These are phyloP conservation scores for Lophochroa leadbeateri DNA, from an alignment of 2,113 vertebrate species.

Conservation along the genomic window DNA sequence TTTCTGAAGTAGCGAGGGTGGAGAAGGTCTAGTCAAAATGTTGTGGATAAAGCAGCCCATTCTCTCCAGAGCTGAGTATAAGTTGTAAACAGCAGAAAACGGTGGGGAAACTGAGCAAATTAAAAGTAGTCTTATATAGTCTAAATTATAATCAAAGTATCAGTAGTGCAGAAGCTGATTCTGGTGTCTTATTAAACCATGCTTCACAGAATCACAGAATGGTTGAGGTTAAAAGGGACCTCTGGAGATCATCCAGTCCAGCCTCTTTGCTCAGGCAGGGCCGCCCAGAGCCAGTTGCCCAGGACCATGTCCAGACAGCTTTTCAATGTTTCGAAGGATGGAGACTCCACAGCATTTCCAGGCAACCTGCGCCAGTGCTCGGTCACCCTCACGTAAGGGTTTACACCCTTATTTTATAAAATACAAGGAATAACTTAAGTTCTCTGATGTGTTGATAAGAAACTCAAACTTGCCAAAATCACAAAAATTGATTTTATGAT, in stretches of 20 bases:
- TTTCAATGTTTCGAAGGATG: neutral
- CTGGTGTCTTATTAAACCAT: neutral
- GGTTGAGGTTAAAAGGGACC: neutral
- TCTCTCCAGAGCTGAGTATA: neutral
- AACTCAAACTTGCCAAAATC: neutral
- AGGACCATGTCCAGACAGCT: neutral
- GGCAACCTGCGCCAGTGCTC: neutral
- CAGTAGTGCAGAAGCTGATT: neutral
- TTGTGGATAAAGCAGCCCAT: neutral
- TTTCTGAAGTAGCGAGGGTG: neutral
- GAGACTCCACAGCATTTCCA: neutral
- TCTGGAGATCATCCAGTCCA: neutral
- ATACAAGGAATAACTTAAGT: neutral
- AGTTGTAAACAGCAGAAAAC: neutral
- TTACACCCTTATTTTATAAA: neutral
- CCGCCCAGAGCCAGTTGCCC: neutral
- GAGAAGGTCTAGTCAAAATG: neutral
- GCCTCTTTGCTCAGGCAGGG: neutral
- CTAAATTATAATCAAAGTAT: neutral
- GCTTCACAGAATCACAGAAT: neutral
- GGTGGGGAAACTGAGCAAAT: neutral
- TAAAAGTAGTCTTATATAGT: neutral
- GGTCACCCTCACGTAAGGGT: neutral
- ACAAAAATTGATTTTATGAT: neutral
- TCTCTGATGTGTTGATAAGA: neutral